Evolutionary conservation across 2,888 invertebrate species (phyloP), one percentile per base, ranked within the genome.

Genomic region (Leptopilina syphax): DNA sequence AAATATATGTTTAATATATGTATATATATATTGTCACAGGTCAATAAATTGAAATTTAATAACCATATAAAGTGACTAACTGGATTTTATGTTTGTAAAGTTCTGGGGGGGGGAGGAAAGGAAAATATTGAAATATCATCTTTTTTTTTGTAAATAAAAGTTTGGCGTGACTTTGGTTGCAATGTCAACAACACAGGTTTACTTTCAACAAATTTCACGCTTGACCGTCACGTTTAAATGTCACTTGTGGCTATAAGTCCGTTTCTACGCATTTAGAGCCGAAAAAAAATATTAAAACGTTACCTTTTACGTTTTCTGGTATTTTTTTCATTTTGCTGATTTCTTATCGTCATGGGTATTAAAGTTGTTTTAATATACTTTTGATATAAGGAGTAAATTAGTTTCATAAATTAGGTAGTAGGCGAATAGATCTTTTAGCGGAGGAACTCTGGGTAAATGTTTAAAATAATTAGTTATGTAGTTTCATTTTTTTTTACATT

Each of bases 181-280:
- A 57, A 57, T 73, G 73, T 73, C 73, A 73, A 65, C 65, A 34
- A 34, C 34, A 34, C 34, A 65, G 12, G 34, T 73, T 73, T 34
- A 57, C 57, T 57, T 73, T 57, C 41, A 57, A 73, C 34, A 57
- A 44, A 73, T 57, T n/a, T 73, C 73, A 73, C 57, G 73, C 73
- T 73, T 73, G 73, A 57, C 73, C 57, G 73, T 73, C 73, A 57
- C 9, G n/a, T 57, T 57, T 57, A 73, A 73, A 73, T 73, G 73
- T 57, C 73, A 73, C 73, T 73, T 73, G 73, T 9, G 27, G 3
- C 12, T 47, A 3, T 34, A 10, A 44, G 44, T 44, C 44, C 44
- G 34, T 57, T 34, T 54, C 57, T 57, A n/a, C n/a, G 73, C 34
- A 73, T 54, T 57, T 57, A 57, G 50, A 57, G n/a, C 13, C 41